A percentile compares a stretch with the other conserved stretches of the same genome.
Evolutionary conservation across 1,140 invertebrate genomes (phyloP).

Genomic region (Paralvinella palmiformis): DNA sequence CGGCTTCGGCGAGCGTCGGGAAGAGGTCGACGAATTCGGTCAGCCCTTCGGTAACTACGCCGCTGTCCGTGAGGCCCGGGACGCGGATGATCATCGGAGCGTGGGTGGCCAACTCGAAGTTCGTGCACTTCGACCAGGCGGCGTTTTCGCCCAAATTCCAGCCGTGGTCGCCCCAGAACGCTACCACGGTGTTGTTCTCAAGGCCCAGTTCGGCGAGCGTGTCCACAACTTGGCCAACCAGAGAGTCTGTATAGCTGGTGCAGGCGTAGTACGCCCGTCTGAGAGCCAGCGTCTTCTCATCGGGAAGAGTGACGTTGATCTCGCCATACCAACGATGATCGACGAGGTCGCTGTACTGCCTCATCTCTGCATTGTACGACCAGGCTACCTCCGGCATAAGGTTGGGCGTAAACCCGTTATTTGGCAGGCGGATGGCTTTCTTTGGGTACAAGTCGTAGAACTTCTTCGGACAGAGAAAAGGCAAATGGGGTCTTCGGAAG

Average conservation of each 20-base stretch:
- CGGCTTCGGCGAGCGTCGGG: slow-evolving; percentile 71
- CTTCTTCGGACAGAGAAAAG: not conserved
- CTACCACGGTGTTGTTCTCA: slow-evolving; percentile 4
- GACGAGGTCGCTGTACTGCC: not conserved
- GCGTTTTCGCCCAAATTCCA: slow-evolving; percentile 6
- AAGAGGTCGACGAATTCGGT: slow-evolving; percentile 80
- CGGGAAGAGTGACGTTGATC: slow-evolving; percentile 1
- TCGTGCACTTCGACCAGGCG: slow-evolving; percentile 25
- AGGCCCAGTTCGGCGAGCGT: not conserved
- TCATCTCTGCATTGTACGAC: slow-evolving; percentile 15
- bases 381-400: slow-evolving; percentile 22
- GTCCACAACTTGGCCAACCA: not conserved
- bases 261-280: slow-evolving; percentile 22
- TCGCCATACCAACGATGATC: not conserved
- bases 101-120: slow-evolving; percentile 26
- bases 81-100: slow-evolving; percentile 25
- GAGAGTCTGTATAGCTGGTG: not conserved
- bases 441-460: slow-evolving; percentile 2
- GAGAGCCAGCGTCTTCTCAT: not conserved
- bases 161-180: slow-evolving; percentile 8
- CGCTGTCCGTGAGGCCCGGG: slow-evolving; percentile 16
- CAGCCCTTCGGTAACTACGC: slow-evolving; percentile 30
- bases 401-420: slow-evolving; percentile 19
- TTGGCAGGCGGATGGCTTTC: slow-evolving; percentile 11
- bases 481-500: slow-evolving; percentile 1